phyloP scores from a whole-genome alignment of 1,140 invertebrate genomes.

The Saccostrea cuccullata region DNA sequence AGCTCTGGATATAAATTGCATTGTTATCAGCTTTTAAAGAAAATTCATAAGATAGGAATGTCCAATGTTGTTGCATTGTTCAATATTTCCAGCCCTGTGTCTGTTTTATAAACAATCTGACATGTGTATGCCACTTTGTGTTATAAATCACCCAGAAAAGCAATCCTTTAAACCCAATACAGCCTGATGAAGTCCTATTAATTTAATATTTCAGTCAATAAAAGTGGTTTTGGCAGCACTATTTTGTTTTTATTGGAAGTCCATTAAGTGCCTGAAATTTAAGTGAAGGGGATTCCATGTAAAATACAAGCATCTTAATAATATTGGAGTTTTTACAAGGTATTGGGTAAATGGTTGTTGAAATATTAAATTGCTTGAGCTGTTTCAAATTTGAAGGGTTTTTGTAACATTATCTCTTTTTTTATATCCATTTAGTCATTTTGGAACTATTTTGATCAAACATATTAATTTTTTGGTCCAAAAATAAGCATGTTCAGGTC shows the following conservation, averaged over 20 bases:
- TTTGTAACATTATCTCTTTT: background rate
- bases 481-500: too few species aligned
- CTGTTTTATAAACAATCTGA: background rate
- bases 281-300: slow-evolving; percentile 3
- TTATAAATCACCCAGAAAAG: slow-evolving; percentile 29
- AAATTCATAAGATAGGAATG: slow-evolving; percentile 33
- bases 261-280: background rate
- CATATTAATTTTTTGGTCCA: too few species aligned
- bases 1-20: background rate
- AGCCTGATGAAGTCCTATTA: slow-evolving; percentile 4
- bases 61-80: background rate
- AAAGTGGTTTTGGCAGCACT: background rate
- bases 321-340: slow-evolving; percentile 7
- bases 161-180: slow-evolving; percentile 12
- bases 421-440: background rate
- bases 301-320: background rate
- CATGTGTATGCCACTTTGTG: slow-evolving; percentile 21
- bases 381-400: background rate
- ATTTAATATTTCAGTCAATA: slow-evolving; percentile 34
- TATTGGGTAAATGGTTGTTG: background rate
- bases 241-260: slow-evolving; percentile 32
- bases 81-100: background rate
- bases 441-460: too few species aligned
- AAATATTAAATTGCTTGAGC: background rate
- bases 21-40: slow-evolving; percentile 3